Evolutionary conservation across 2,888 invertebrate genomes (phyloP).

Genomic region (Polydrusus pterygomalis): DNA sequence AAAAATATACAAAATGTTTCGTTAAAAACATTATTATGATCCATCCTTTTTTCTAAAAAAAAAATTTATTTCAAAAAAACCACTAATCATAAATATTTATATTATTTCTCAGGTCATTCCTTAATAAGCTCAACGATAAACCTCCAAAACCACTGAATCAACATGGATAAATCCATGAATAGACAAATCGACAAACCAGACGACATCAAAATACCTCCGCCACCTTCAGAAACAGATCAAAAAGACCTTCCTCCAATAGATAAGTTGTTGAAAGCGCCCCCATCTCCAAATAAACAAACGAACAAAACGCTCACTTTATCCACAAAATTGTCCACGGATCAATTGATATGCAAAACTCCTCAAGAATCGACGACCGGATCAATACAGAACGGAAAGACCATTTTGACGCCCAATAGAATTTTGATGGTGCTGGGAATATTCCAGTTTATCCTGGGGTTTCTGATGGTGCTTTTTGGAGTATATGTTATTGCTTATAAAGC

Average conservation of each 20-base stretch:
- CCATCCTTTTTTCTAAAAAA: too few relatives aligned
- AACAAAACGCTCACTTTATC: constrained; percentile 63
- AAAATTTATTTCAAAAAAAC: too few relatives aligned
- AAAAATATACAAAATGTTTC: too few relatives aligned
- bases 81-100: too few relatives aligned
- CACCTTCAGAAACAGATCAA: constrained; percentile 42
- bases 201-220: constrained; percentile 38
- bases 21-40: too few relatives aligned
- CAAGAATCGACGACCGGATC: constrained; percentile 66
- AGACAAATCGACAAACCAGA: constrained; percentile 27
- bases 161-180: constrained; percentile 38
- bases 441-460: constrained; percentile 78
- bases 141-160: neutral
- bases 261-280: neutral
- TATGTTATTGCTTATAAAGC: constrained; percentile 79
- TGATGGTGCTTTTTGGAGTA: constrained; percentile 79
- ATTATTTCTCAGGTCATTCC: too few relatives aligned
- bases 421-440: constrained; percentile 76
- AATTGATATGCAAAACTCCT: constrained; percentile 76
- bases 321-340: constrained; percentile 74
- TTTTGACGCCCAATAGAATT: constrained; percentile 48
- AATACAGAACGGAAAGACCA: constrained; percentile 51
- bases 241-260: constrained; percentile 40
- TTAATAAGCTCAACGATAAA: too few relatives aligned
- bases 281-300: constrained; percentile 26